phyloP scores from a whole-genome alignment of 2,797 vertebrate genomes.

The Chiloscyllium punctatum region DNA sequence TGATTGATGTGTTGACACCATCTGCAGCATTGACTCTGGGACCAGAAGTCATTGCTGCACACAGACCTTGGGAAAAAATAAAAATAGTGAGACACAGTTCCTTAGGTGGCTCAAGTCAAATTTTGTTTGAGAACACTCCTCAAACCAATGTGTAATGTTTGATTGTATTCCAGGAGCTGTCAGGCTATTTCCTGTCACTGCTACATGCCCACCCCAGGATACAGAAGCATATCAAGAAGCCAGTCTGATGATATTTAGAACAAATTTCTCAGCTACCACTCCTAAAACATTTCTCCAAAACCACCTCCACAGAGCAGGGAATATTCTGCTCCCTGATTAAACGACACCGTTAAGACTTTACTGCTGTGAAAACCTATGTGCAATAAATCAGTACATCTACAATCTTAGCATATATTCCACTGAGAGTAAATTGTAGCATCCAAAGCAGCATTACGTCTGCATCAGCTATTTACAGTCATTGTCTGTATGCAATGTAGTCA shows the following conservation, averaged over 20 bases:
- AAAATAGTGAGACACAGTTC: too few relatives aligned
- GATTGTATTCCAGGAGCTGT: not conserved
- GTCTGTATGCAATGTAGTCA: not conserved
- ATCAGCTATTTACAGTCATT: not conserved
- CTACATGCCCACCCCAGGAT: not conserved
- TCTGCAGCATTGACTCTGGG: too few relatives aligned
- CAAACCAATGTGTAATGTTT: not conserved
- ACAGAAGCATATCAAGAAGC: not conserved
- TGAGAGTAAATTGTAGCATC: not conserved
- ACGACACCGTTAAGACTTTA: not conserved
- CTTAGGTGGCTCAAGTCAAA: not conserved
- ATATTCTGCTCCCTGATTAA: not conserved
- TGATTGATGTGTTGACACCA: too few relatives aligned
- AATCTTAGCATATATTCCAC: not conserved
- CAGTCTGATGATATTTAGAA: not conserved
- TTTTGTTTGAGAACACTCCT: not conserved
- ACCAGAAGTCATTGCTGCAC: too few relatives aligned
- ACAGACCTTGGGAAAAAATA: too few relatives aligned
- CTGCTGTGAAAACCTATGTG: not conserved
- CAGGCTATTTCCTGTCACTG: not conserved
- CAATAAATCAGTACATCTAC: not conserved
- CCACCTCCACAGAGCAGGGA: not conserved
- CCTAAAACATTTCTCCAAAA: not conserved
- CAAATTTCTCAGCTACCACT: not conserved
- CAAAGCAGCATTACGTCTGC: not conserved